Conservation (phyloP, 2,888 invertebrate genomes). For the Patella caerulea region DNA sequence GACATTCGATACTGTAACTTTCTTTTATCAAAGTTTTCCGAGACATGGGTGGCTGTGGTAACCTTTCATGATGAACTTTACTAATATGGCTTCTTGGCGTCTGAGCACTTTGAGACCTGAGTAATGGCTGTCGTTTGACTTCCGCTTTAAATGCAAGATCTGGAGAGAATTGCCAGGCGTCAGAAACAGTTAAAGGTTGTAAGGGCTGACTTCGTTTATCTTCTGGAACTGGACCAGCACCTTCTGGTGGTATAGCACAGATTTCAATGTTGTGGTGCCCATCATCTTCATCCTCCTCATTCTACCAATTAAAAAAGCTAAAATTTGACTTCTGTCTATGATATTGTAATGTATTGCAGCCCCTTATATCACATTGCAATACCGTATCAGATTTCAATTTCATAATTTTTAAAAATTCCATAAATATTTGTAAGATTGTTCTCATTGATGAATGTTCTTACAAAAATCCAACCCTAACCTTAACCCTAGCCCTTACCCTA, state of each 20-base stretch:
- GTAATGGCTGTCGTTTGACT: background rate
- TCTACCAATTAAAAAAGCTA: background rate
- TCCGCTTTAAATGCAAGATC: background rate
- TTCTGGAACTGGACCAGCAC: background rate
- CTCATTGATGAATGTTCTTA: too few relatives aligned
- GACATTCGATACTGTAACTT: slow-evolving; percentile 48
- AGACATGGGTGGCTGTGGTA: background rate
- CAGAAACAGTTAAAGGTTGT: background rate
- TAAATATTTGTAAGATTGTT: too few relatives aligned
- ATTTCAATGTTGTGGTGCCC: background rate
- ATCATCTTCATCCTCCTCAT: background rate
- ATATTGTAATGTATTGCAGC: too few relatives aligned
- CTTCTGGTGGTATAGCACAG: slow-evolving; percentile 1
- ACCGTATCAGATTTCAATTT: too few relatives aligned
- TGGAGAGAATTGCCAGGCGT: background rate
- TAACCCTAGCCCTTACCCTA: too few relatives aligned
- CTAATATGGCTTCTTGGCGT: background rate
- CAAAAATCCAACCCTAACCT: too few relatives aligned
- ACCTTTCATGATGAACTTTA: background rate
- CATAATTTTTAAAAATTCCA: too few relatives aligned
- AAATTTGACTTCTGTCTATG: background rate
- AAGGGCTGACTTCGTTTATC: background rate
- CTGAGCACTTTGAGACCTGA: background rate
- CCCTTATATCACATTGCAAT: too few relatives aligned
- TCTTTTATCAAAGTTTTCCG: slow-evolving; percentile 40